These are phyloP conservation scores for Aplocera efformata DNA, from an alignment of 2,888 invertebrate genomes.

Conservation along the genomic window DNA sequence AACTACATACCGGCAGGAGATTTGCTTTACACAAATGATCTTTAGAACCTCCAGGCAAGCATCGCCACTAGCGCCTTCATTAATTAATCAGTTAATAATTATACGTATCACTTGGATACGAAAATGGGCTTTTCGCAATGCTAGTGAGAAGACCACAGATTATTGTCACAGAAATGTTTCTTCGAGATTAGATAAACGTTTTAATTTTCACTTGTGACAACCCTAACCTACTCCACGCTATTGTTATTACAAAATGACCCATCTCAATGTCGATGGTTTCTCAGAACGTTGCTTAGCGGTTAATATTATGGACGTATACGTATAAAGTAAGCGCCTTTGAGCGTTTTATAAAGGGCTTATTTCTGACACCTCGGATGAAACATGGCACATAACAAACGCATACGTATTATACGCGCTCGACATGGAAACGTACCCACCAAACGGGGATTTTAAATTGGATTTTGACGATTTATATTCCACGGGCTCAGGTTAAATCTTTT, in stretches of 20 bases:
- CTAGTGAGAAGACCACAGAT: too few relatives aligned
- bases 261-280: constrained; percentile 75
- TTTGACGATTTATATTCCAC: constrained; percentile 40
- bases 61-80: too few relatives aligned
- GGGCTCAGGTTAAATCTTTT: constrained; percentile 8
- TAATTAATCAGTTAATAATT: too few relatives aligned
- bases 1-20: too few relatives aligned
- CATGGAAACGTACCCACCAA: constrained; percentile 46
- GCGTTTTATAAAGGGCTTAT: constrained; percentile 68
- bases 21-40: too few relatives aligned
- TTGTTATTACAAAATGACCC: constrained; percentile 77
- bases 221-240: constrained; percentile 51
- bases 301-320: constrained; percentile 31
- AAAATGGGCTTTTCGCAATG: too few relatives aligned
- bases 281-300: constrained; percentile 49
- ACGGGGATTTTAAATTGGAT: constrained; percentile 55
- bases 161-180: too few relatives aligned
- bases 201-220: constrained; percentile 39
- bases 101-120: too few relatives aligned
- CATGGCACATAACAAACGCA: constrained; percentile 57
- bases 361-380: constrained; percentile 75
- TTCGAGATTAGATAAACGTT: too few relatives aligned
- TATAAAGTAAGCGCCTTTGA: constrained; percentile 54
- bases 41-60: too few relatives aligned
- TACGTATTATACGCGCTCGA: constrained; percentile 42